A percentile compares a stretch with the other conserved stretches of the same genome.
Conservation (phyloP, 1,140 invertebrate genomes). For the Drosophila ogumai region DNA sequence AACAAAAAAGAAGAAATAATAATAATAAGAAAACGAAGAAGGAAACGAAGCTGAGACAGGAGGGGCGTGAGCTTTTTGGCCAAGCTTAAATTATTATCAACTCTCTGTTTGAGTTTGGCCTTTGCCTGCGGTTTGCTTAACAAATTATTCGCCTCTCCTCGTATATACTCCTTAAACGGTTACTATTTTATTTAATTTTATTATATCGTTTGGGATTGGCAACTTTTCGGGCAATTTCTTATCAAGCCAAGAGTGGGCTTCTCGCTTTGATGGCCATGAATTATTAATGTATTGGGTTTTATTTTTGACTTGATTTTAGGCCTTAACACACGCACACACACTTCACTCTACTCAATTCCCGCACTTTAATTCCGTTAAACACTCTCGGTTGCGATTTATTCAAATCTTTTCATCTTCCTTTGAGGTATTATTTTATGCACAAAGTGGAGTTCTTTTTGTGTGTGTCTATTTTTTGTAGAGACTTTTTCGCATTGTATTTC, state of each 20-base stretch:
- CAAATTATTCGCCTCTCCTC: neutral
- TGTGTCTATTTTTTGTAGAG: slow-evolving; percentile 51
- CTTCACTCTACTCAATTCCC: slow-evolving; percentile 30
- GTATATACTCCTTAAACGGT: neutral
- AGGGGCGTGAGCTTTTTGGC: slow-evolving; percentile 55
- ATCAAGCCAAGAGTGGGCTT: slow-evolving; percentile 17
- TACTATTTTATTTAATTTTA: neutral
- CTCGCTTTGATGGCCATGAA: slow-evolving; percentile 30
- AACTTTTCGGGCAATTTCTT: slow-evolving; percentile 3
- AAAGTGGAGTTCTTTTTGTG: slow-evolving; percentile 32
- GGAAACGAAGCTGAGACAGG: slow-evolving; percentile 12
- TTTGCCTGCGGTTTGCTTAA: slow-evolving; percentile 17
- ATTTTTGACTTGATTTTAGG: slow-evolving; percentile 20
- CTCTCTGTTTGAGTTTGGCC: slow-evolving; percentile 32
- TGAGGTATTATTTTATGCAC: slow-evolving; percentile 34
- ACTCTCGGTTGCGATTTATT: slow-evolving; percentile 14
- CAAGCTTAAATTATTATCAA: slow-evolving; percentile 53
- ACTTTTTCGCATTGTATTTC: slow-evolving; percentile 76
- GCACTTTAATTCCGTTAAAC: slow-evolving; percentile 27
- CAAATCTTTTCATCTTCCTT: neutral
- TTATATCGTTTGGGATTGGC: neutral
- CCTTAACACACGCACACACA: slow-evolving; percentile 22
- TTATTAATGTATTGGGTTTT: slow-evolving; percentile 46
- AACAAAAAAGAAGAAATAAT: slow-evolving; percentile 4
- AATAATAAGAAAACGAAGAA: slow-evolving; percentile 32